Percentiles rank a stretch among this genome's conserved stretches.
Conservation (phyloP, 2,888 invertebrate species). For the Ganaspis brasiliensis region DNA sequence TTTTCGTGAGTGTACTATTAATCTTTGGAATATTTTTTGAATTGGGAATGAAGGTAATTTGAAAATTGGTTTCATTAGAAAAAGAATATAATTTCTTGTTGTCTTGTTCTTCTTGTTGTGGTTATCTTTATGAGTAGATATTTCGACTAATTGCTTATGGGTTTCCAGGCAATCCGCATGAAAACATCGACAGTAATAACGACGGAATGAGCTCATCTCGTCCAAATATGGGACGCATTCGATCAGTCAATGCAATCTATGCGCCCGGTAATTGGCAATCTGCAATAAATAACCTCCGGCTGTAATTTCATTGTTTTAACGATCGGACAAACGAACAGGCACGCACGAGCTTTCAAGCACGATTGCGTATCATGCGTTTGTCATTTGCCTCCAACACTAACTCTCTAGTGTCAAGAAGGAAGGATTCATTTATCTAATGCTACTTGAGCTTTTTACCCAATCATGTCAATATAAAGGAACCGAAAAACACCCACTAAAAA, state of each 20-base stretch:
- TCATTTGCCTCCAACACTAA: constrained; percentile 21
- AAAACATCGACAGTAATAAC: constrained; percentile 54
- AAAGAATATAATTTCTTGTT: background rate
- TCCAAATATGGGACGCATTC: constrained; percentile 61
- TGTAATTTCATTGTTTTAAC: constrained; percentile 73
- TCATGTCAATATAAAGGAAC: background rate
- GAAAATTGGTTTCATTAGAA: background rate
- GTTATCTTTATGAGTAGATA: constrained; percentile 44
- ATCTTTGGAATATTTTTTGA: no score
- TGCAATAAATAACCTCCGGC: constrained; percentile 71
- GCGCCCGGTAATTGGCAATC: constrained; percentile 72
- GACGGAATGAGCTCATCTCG: constrained; percentile 50
- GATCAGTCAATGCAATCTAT: constrained; percentile 70
- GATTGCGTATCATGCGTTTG: constrained; percentile 22
- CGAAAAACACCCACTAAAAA: no score
- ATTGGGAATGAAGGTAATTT: background rate
- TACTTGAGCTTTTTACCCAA: background rate
- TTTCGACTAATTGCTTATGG: constrained; percentile 55
- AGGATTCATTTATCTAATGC: constrained; percentile 19
- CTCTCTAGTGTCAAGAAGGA: background rate
- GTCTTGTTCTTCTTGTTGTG: background rate
- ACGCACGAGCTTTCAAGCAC: constrained; percentile 41
- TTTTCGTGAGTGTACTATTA: no score
- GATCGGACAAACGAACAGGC: constrained; percentile 58
- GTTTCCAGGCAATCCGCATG: constrained; percentile 51